Percentiles rank a stretch among this genome's conserved stretches.
These are phyloP conservation scores for Lacanobia oleracea DNA, from an alignment of 2,888 invertebrate genomes.

Conservation along the genomic window DNA sequence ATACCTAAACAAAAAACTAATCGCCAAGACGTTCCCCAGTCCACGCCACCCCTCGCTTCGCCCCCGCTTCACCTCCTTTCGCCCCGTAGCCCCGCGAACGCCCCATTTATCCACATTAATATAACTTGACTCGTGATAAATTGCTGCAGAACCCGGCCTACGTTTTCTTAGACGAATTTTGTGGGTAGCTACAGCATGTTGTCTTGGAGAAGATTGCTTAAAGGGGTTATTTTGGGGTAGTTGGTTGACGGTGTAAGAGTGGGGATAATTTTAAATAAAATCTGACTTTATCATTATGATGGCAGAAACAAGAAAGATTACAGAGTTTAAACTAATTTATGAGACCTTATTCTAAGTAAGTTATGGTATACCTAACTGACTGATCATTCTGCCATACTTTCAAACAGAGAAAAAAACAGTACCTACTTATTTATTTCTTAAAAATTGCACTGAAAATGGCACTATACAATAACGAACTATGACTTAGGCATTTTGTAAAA, in stretches of 20 bases:
- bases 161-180: slow-evolving; percentile 89
- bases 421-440: no score
- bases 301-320: no score
- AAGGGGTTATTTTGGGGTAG: background rate
- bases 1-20: slow-evolving; percentile 67
- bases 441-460: no score
- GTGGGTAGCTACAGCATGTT: slow-evolving; percentile 78
- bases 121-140: slow-evolving; percentile 90
- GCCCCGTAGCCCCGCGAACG: slow-evolving; percentile 66
- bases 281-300: no score
- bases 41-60: slow-evolving; percentile 61
- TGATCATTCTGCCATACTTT: no score
- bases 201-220: slow-evolving; percentile 33
- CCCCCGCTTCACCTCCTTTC: slow-evolving; percentile 49
- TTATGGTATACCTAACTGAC: no score
- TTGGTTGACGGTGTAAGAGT: background rate
- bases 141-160: slow-evolving; percentile 86
- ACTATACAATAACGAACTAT: no score
- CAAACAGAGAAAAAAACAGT: no score
- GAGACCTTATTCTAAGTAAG: no score
- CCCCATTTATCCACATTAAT: slow-evolving; percentile 89
- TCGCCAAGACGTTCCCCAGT: slow-evolving; percentile 68
- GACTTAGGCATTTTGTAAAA: no score
- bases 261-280: no score
- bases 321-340: no score